phyloP scores from a whole-genome alignment of 2,113 vertebrate genomes.

The Oceanites oceanicus region DNA sequence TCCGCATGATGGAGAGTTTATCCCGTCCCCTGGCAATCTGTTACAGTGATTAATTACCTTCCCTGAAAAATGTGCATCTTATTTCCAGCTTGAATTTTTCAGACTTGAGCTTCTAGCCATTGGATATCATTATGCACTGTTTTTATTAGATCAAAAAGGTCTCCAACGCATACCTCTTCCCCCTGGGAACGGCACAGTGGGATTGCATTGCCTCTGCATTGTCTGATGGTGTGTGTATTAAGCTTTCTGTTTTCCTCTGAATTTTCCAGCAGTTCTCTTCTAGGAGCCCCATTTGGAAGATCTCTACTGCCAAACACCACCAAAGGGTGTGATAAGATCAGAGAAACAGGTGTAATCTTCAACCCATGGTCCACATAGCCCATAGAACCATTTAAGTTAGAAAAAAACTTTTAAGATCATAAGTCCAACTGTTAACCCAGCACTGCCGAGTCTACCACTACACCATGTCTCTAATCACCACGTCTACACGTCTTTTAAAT shows the following conservation, averaged over 20 bases:
- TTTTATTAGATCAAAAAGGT: neutral
- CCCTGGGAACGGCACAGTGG: neutral
- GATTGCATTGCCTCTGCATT: neutral
- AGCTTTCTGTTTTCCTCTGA: neutral
- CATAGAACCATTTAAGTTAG: neutral
- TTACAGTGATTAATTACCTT: neutral
- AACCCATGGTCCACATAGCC: rapidly evolving
- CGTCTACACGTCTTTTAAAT: neutral
- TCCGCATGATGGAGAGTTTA: rapidly evolving
- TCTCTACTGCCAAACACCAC: neutral
- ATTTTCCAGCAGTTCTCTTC: neutral
- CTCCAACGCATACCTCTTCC: neutral
- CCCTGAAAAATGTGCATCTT: neutral
- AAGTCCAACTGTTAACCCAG: neutral
- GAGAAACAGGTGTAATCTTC: neutral
- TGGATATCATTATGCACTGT: neutral
- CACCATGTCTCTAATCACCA: neutral
- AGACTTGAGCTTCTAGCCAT: neutral
- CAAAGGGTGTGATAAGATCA: neutral
- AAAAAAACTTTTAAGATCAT: neutral
- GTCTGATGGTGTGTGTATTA: neutral
- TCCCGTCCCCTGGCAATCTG: neutral
- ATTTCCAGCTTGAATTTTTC: neutral
- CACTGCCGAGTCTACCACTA: neutral
- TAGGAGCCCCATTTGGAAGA: neutral